Evolutionary conservation across 30 jellyfish, hydroid and myxozoan species (phyloP), one percentile per base, ranked within the genome.

Genomic region (Hydra vulgaris): DNA sequence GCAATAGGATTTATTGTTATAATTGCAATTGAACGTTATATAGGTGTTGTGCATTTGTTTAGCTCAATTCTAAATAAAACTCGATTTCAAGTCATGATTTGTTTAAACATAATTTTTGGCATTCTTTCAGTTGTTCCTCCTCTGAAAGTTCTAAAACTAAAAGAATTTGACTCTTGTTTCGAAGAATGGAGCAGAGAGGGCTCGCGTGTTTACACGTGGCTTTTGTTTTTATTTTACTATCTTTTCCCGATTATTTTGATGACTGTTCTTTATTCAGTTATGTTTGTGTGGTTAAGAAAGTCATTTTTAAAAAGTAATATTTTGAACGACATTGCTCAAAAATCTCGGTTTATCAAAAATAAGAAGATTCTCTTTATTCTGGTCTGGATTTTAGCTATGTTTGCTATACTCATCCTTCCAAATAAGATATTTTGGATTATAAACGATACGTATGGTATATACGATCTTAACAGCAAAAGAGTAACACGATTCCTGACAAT

Each of bases 1-100:
- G 75, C 75, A n/a, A 16, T 68, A 23, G 75, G 75, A 15, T 68
- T 68, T 68, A 68, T 68, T 23, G 75, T 68, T n/a, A 68, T 68
- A 3, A 68, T 68, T 68, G 75, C 75, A 15, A 3, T 68, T n/a
- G 75, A 68, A 3, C 7, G 75, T 4, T 68, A 68, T 68, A 20
- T 68, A 3, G 75, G 75, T 15, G 15, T 68, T n/a, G 27, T 68
- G 8, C 27, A 68, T 68, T n/a, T 15, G 12, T 68, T 68, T n/a
- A 68, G 75, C 27, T 1, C 26, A n/a, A 68, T 68, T 68, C 15
- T 68, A 68, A n/a, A 20, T 16, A 68, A 68, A 68, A 1, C 75
- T 68, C 25, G 15, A 68, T 68, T 68, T 7, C 26, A 1, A n/a
- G 8, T 23, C 8, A 20, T 68, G 25, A 16, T 3, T 3, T 68